Conservation (phyloP, 2,113 vertebrate species). For the Menidia beryllina region DNA sequence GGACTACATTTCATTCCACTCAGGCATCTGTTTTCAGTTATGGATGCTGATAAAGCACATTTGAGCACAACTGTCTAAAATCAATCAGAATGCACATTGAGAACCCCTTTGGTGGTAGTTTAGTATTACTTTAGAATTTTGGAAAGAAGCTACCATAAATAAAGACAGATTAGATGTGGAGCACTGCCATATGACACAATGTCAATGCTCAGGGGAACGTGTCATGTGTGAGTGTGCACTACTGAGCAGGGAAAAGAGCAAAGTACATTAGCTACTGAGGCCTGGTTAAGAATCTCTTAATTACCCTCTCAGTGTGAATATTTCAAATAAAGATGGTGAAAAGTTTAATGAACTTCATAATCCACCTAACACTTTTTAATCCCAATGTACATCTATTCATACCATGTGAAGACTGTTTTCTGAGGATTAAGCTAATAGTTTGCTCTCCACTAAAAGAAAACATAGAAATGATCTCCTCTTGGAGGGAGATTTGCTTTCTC, state of each 20-base stretch:
- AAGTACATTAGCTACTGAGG: background rate
- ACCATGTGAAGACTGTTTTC: no score
- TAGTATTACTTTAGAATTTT: constrained; percentile 16
- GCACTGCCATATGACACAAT: constrained; percentile 54
- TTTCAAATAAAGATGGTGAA: no score
- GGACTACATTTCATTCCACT: background rate
- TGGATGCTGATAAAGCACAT: background rate
- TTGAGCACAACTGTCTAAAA: background rate
- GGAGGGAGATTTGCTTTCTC: no score
- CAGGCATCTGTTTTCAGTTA: background rate
- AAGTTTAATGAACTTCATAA: no score
- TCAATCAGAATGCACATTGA: background rate
- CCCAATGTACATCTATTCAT: no score
- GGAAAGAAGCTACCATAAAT: constrained; percentile 36
- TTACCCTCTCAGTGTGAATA: background rate
- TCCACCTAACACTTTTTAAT: no score
- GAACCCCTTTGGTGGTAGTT: background rate
- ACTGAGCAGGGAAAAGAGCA: no score
- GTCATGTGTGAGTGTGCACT: constrained; percentile 5
- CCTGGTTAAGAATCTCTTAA: background rate
- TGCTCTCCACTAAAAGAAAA: no score
- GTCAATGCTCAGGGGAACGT: constrained; percentile 11
- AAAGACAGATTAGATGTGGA: constrained; percentile 55
- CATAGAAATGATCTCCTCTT: no score
- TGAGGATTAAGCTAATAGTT: no score